Percentiles rank a stretch among this genome's conserved stretches.
phyloP scores from a whole-genome alignment of 2,888 invertebrate species.

The Sarcophaga variegata region DNA sequence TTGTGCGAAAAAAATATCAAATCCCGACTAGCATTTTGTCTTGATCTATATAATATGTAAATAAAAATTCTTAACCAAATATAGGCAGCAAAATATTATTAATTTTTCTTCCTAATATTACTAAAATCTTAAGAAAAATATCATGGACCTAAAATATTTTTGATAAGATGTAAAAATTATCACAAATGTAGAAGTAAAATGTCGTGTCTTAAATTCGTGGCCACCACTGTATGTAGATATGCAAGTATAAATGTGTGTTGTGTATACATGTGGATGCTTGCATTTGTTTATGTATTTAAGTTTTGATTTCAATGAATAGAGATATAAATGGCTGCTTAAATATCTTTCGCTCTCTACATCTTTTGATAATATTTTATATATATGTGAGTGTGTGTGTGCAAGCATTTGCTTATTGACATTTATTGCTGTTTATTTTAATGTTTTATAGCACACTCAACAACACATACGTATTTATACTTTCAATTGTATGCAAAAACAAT shows the following conservation, averaged over 20 bases:
- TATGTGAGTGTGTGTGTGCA: slow-evolving; percentile 4
- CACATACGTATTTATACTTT: not conserved
- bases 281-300: slow-evolving; percentile 34
- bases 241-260: not conserved
- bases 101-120: too few relatives aligned
- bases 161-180: too few relatives aligned
- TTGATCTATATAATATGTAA: too few relatives aligned
- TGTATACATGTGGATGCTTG: not conserved
- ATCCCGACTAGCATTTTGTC: too few relatives aligned
- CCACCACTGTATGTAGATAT: too few relatives aligned
- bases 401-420: slow-evolving; percentile 50
- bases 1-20: too few relatives aligned
- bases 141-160: too few relatives aligned
- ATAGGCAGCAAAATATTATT: too few relatives aligned
- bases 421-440: slow-evolving; percentile 52
- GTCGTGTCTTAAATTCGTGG: too few relatives aligned
- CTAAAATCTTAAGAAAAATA: too few relatives aligned
- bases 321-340: slow-evolving; percentile 27
- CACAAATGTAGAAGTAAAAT: too few relatives aligned
- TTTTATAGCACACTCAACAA: slow-evolving; percentile 22
- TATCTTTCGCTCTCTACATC: slow-evolving; percentile 1
- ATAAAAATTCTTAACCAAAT: too few relatives aligned
- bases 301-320: slow-evolving; percentile 32
- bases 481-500: not conserved
- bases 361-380: not conserved